phyloP scores from a whole-genome alignment of 2,888 invertebrate species.

The Cenopis cana region DNA sequence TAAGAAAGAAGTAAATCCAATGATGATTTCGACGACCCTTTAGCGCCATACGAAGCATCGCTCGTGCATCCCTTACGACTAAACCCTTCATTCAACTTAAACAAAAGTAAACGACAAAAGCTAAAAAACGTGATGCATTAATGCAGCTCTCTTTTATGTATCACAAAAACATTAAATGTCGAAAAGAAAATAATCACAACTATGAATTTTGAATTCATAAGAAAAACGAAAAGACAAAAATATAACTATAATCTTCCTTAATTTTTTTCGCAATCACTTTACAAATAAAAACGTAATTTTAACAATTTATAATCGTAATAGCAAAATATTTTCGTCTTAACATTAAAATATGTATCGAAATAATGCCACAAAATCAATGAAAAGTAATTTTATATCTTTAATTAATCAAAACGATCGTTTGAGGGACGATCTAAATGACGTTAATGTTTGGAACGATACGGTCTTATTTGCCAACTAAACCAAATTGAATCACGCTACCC shows the following conservation, averaged over 20 bases:
- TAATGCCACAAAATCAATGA: slow-evolving; percentile 47
- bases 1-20: slow-evolving; percentile 68
- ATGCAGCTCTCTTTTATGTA: slow-evolving; percentile 81
- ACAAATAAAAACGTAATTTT: slow-evolving; percentile 57
- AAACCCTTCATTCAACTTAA: slow-evolving; percentile 65
- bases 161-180: slow-evolving; percentile 85
- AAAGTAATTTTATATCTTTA: slow-evolving; percentile 5
- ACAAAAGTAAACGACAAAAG: slow-evolving; percentile 60
- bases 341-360: slow-evolving; percentile 54
- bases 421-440: slow-evolving; percentile 20
- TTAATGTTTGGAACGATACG: slow-evolving; percentile 9
- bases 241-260: slow-evolving; percentile 66
- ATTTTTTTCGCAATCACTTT: slow-evolving; percentile 51
- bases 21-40: slow-evolving; percentile 62
- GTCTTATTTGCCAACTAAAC: slow-evolving; percentile 14
- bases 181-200: slow-evolving; percentile 82
- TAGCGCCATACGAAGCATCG: slow-evolving; percentile 57
- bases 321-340: slow-evolving; percentile 55
- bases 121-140: slow-evolving; percentile 80
- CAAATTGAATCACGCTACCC: slow-evolving; percentile 45
- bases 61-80: slow-evolving; percentile 58
- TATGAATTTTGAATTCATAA: slow-evolving; percentile 85
- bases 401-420: slow-evolving; percentile 25
- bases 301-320: slow-evolving; percentile 59
- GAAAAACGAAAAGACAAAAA: slow-evolving; percentile 74